Base-by-base conservation (phyloP, 2,888 invertebrate genomes). In the Callyntrura sp. region DNA sequence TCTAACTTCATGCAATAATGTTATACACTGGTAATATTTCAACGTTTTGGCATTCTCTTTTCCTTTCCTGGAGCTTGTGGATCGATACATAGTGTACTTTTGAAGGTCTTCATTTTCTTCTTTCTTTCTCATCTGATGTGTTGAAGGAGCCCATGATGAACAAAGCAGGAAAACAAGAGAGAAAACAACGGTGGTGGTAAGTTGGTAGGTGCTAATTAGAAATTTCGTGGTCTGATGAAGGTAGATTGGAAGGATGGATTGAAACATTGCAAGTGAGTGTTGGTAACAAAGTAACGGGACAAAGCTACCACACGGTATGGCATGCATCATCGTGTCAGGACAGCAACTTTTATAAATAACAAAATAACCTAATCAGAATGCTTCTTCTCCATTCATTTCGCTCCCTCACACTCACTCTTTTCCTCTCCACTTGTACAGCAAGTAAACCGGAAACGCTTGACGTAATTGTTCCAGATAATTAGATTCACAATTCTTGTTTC, bases 391-490 rank as follows among this genome's bases (percentile, higher is more conserved):
- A n/a, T n/a, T 14, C 62, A n/a, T n/a, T n/a, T n/a, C n/a, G n/a
- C 9, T 3, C 23, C 11, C 68, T 73, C 8, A 1, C 48, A 20
- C 20, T 48, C 25, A 48, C 25, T n/a, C 48, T 20, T 9, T 45
- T 8, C n/a, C 14, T 45, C 43, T 14, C 17, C 3, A 14, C 48
- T 12, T 25, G 14, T 6, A 43, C 35, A 65, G 60, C 43, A 79
- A 79, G 79, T 78, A 45, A 43, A 76, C 76, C 79, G 76, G 65
- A 60, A 85, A 57, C 45, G 62, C 78, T 65, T 28, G 28, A 73
- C 57, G 35, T 60, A 76, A 88, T 73, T 70, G 83, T 20, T 48
- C n/a, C 11, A 70, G n/a, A 76, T 88, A 83, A 88, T 88, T 88
- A 83, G 83, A 88, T 83, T 83, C 76, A 28, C 83, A 88, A 65